Evolutionary conservation across 2,113 vertebrate species (phyloP).

Genomic region (Sebastes schlegelii): DNA sequence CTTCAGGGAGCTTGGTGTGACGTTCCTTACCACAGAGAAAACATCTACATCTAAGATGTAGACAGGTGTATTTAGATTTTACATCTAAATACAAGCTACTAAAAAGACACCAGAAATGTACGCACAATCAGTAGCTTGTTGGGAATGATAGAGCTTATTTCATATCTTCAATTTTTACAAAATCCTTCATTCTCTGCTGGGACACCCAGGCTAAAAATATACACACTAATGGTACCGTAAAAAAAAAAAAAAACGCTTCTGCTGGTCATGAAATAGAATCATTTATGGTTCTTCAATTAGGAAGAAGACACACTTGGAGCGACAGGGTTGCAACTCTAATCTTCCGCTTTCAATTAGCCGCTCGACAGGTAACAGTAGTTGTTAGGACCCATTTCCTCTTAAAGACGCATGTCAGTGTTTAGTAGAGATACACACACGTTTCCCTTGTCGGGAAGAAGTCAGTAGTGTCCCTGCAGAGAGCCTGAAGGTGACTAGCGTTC

Average conservation of each 20-base stretch:
- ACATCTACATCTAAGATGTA: too few relatives aligned
- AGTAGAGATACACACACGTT: background rate
- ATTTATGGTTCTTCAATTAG: slow-evolving; percentile 25
- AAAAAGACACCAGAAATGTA: background rate
- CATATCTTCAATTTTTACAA: slow-evolving; percentile 17
- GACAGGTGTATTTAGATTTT: too few relatives aligned
- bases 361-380: slow-evolving; percentile 14
- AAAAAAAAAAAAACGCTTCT: background rate
- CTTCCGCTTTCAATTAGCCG: slow-evolving; percentile 21
- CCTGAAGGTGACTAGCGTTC: slow-evolving; percentile 23
- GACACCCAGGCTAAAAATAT: slow-evolving; percentile 21
- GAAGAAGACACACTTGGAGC: slow-evolving; percentile 13
- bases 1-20: slow-evolving; percentile 5
- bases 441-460: slow-evolving; percentile 2
- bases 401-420: slow-evolving; percentile 27
- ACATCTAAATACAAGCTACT: slow-evolving; percentile 21
- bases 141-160: background rate
- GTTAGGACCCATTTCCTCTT: slow-evolving; percentile 6
- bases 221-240: slow-evolving; percentile 3
- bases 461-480: slow-evolving; percentile 9
- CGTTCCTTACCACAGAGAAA: background rate
- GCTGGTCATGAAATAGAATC: slow-evolving; percentile 32
- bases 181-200: background rate
- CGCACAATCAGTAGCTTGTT: slow-evolving; percentile 7
- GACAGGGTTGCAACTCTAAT: slow-evolving; percentile 25